Conservation (phyloP, 2,797 vertebrate genomes). For the Acipenser transmontanus region DNA sequence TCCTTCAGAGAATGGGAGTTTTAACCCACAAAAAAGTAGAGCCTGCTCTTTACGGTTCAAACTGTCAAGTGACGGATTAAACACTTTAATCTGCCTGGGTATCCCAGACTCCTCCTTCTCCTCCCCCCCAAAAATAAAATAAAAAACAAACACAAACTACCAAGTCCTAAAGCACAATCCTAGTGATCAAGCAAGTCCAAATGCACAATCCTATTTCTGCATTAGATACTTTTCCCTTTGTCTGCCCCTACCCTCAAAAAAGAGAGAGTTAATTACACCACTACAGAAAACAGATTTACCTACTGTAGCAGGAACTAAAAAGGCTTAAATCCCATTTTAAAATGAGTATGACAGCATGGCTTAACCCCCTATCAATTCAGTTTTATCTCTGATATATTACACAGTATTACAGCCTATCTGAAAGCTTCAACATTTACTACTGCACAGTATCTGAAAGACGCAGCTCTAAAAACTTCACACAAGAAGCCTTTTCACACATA, state of each 20-base stretch:
- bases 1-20: not conserved
- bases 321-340: slow-evolving; percentile 6
- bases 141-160: no score
- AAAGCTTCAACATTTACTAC: slow-evolving; percentile 12
- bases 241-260: no score
- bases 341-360: slow-evolving; percentile 4
- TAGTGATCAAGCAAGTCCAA: no score
- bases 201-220: no score
- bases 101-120: not conserved
- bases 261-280: not conserved
- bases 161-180: no score
- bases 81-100: slow-evolving; percentile 1
- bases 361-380: slow-evolving; percentile 2
- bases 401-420: slow-evolving; percentile 9
- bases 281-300: not conserved
- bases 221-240: no score
- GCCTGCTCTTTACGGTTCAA: not conserved
- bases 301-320: not conserved
- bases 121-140: no score
- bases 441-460: not conserved
- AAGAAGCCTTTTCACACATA: slow-evolving; percentile 5
- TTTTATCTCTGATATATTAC: slow-evolving; percentile 1
- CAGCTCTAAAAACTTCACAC: not conserved
- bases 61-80: not conserved
- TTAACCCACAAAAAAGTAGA: not conserved